Evolutionary conservation across 1,140 invertebrate genomes (phyloP).

Genomic region (Neodiprion virginianus): DNA sequence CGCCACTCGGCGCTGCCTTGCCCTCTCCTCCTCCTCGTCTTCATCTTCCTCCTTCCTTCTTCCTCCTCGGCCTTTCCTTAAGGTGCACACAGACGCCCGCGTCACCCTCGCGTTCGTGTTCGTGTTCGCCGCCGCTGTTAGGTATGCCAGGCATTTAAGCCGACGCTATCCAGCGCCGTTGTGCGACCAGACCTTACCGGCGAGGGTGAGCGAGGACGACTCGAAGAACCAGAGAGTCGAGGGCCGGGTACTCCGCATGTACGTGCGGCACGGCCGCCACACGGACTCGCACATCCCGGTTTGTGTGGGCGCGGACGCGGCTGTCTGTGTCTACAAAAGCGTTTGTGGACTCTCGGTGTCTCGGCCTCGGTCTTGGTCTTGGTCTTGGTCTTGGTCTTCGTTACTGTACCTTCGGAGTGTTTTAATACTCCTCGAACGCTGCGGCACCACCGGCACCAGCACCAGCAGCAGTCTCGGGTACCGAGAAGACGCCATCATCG

Average conservation of each 20-base stretch:
- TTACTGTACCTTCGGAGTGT: background rate
- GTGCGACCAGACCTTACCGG: background rate
- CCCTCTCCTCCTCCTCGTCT: slow-evolving; percentile 15
- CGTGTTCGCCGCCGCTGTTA: background rate
- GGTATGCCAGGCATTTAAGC: slow-evolving; percentile 43
- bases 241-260: background rate
- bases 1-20: background rate
- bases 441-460: background rate
- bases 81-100: background rate
- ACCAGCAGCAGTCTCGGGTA: background rate
- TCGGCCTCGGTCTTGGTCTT: background rate
- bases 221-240: background rate
- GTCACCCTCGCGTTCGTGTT: too few relatives aligned
- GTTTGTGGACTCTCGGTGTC: background rate
- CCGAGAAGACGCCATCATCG: slow-evolving; percentile 6
- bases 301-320: background rate
- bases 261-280: background rate
- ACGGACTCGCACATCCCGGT: background rate
- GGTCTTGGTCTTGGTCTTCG: background rate
- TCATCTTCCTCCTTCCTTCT: slow-evolving; percentile 16
- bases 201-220: background rate
- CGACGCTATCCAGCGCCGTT: slow-evolving; percentile 37
- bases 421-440: background rate
- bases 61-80: slow-evolving; percentile 8
- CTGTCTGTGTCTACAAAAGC: background rate